These are phyloP conservation scores for Eurois occulta DNA, from an alignment of 2,888 invertebrate species.

Conservation along the genomic window DNA sequence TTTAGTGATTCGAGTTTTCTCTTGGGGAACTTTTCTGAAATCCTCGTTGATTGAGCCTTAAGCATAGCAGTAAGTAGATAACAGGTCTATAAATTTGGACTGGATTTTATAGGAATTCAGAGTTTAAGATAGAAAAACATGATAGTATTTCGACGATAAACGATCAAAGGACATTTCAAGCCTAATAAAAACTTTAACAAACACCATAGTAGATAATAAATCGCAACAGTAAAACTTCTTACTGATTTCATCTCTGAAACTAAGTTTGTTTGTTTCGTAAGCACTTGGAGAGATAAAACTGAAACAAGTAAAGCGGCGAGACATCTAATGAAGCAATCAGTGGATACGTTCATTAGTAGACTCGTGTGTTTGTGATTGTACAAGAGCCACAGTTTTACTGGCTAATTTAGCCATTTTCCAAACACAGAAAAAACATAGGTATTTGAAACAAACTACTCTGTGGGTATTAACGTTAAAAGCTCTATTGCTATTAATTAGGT, in stretches of 20 bases:
- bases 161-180: background rate
- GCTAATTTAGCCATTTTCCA: background rate
- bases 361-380: conserved; percentile 29
- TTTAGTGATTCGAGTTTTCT: background rate
- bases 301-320: conserved; percentile 52
- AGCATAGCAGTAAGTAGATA: background rate
- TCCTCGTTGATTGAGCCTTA: background rate
- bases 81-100: background rate
- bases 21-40: background rate
- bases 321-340: conserved; percentile 65
- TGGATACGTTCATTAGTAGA: conserved; percentile 51
- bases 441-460: background rate
- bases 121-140: background rate
- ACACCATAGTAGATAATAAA: conserved; percentile 28
- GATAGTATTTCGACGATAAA: background rate
- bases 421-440: background rate
- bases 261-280: conserved; percentile 58
- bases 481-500: background rate
- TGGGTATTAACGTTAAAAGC: background rate
- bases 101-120: background rate
- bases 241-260: conserved; percentile 31
- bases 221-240: conserved; percentile 37
- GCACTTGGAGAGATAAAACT: conserved; percentile 44
- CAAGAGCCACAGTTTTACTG: conserved; percentile 2
- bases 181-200: conserved; percentile 28